Conservation (phyloP, 2,888 invertebrate species). For the Sthenelais limicola region DNA sequence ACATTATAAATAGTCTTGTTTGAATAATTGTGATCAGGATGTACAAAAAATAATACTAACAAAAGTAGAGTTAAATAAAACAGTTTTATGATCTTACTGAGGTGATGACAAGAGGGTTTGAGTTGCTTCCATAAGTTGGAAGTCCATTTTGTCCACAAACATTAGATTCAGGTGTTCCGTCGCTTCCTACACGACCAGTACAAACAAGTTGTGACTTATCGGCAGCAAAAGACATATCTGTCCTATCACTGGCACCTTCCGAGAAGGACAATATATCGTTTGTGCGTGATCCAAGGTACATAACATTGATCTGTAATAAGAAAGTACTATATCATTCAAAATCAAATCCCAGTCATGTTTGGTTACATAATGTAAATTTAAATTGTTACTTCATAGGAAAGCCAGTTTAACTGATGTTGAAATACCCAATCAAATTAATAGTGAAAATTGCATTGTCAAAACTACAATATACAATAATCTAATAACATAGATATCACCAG, state of each 20-base stretch:
- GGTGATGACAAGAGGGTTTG: conserved; percentile 22
- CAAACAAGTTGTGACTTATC: conserved; percentile 20
- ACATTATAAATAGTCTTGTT: no score
- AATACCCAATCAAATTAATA: no score
- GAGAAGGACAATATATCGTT: neutral
- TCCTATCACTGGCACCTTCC: neutral
- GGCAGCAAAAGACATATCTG: conserved; percentile 17
- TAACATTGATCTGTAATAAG: conserved; percentile 16
- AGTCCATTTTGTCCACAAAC: conserved; percentile 8
- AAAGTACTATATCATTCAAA: no score
- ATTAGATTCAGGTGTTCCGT: neutral
- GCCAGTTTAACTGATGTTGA: no score
- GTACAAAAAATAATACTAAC: no score
- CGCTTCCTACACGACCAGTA: conserved; percentile 2
- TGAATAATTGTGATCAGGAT: no score
- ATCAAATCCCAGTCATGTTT: no score
- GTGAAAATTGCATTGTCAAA: no score
- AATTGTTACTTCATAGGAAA: no score
- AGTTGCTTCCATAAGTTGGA: neutral
- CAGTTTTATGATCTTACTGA: neutral
- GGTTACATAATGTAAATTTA: no score
- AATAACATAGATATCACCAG: no score
- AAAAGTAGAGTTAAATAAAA: neutral
- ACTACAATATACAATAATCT: no score
- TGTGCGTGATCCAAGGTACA: conserved; percentile 15